Conservation (phyloP, 2,113 vertebrate genomes). For the Eulemur rufifrons region DNA sequence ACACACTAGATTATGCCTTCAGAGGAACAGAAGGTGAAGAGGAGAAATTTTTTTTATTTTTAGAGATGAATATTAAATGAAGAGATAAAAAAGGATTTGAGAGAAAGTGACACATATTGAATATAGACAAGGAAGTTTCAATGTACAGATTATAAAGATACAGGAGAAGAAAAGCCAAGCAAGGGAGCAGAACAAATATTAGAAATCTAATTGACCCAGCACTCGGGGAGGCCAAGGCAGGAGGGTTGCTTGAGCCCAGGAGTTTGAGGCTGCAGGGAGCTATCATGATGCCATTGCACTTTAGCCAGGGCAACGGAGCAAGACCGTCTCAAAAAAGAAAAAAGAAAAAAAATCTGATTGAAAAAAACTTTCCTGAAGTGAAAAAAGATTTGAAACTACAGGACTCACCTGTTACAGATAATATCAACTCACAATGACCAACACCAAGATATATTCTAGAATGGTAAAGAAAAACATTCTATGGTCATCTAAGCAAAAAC, state of each 20-base stretch:
- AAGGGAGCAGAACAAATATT: background rate
- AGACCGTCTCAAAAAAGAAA: background rate
- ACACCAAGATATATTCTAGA: background rate
- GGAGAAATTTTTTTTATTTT: background rate
- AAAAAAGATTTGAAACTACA: background rate
- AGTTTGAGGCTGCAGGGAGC: background rate
- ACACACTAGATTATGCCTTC: background rate
- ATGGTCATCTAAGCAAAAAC: background rate
- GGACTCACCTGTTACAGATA: background rate
- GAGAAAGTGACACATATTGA: background rate
- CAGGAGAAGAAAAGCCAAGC: background rate
- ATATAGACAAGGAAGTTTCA: background rate
- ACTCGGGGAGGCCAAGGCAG: background rate
- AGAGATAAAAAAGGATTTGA: background rate
- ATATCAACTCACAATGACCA: background rate
- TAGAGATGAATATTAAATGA: background rate
- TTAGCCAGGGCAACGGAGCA: background rate
- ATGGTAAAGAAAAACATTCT: background rate
- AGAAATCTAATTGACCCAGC: background rate
- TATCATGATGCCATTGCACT: background rate
- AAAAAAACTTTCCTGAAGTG: background rate
- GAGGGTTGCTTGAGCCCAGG: background rate
- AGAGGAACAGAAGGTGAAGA: background rate
- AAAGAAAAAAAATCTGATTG: background rate
- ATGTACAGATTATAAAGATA: too few relatives aligned